Conservation (phyloP, 2,797 vertebrate genomes). For the Phrynocephalus vlangalii region DNA sequence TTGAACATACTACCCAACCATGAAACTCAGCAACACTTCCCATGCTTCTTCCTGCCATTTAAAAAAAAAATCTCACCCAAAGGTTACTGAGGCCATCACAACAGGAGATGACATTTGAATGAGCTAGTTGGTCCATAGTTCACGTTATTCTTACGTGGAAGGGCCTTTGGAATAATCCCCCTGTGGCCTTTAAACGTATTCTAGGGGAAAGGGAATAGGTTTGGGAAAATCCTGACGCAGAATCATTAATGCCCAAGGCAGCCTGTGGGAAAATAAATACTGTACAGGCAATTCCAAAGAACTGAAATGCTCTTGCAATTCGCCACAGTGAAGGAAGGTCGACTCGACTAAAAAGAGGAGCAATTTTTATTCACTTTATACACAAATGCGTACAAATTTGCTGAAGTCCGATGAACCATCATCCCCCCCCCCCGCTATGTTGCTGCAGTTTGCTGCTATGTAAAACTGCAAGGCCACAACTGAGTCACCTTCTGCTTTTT, state of each 20-base stretch:
- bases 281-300: background rate
- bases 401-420: background rate
- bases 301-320: background rate
- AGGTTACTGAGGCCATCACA: background rate
- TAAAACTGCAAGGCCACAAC: background rate
- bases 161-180: background rate
- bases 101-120: background rate
- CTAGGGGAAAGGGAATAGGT: background rate
- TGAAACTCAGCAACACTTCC: background rate
- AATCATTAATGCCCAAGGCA: background rate
- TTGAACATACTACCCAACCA: background rate
- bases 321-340: background rate
- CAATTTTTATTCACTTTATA: background rate
- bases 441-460: background rate
- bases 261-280: conserved; percentile 32
- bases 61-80: background rate
- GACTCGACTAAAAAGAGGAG: background rate
- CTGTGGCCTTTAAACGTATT: background rate
- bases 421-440: too few relatives aligned
- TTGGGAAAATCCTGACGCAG: conserved; percentile 30
- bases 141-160: background rate
- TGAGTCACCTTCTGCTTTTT: background rate
- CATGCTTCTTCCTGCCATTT: background rate
- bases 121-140: background rate
- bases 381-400: too few relatives aligned